Base-by-base conservation (phyloP, 2,888 invertebrate genomes). In the Hydraecia micacea region DNA sequence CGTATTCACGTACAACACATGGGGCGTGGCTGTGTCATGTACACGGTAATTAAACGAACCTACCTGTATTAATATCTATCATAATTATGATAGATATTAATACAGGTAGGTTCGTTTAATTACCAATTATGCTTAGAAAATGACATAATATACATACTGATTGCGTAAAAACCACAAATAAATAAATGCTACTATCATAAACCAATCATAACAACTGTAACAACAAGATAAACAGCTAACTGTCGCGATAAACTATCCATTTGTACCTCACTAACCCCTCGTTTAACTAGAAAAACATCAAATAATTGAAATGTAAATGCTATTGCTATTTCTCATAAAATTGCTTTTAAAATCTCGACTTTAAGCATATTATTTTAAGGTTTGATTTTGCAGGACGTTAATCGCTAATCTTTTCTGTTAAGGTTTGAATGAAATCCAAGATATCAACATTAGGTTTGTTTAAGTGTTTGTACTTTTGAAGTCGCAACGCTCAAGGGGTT, bases 261-360 rank as follows among this genome's bases (percentile, higher is more conserved):
- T 80, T 58, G 1, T 63, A 55, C 58, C 62, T 75, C 63, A 42
- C 65, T 62, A 69, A 73, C 39, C 73, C 49, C 8, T 60, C 60
- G 62, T 71, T 83, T 73, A 85, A 84, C 85, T 82, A 88, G 86
- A 88, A 88, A 88, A 86, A 88, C 87, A 87, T 83, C 74, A 78
- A 86, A 78, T 88, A 90, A 89, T 89, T 90, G 86, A 88, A 89
- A 89, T 89, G 88, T 87, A 90, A 91, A 91, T 88, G 79, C 79
- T 55, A 72, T 60, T 76, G 74, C 46, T 77, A 84, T 81, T 73
- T 63, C 75, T 71, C n/a, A 18, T 11, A 6, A 62, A 60, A 36
- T 25, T n/a, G 13, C 21, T 42, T 11, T 25, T 21, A n/a, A 15
- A 76, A 60, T 71, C 18, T 71, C 36, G 28, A 85, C 73, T 52